Evolutionary conservation across 2,797 vertebrate genomes (phyloP).

Genomic region (Cuniculus paca): DNA sequence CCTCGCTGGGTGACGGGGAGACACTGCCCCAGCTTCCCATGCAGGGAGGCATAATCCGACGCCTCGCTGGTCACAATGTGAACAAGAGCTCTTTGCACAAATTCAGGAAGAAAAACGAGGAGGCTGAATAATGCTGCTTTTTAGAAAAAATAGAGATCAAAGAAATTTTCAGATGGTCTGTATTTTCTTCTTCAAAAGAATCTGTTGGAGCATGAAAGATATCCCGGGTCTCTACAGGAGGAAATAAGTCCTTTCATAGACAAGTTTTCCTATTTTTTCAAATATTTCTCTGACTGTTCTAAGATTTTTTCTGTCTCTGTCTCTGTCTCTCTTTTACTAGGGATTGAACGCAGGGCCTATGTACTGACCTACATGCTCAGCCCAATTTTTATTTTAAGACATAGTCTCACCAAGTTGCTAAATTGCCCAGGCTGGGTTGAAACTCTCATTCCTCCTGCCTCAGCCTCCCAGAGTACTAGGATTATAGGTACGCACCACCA

Average conservation of each 20-base stretch:
- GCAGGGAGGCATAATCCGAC: not conserved
- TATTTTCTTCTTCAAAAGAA: constrained; percentile 59
- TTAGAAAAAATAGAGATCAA: constrained; percentile 43
- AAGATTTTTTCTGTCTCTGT: not conserved
- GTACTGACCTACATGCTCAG: not conserved
- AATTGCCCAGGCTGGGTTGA: not conserved
- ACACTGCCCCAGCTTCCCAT: not conserved
- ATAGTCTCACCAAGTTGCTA: not conserved
- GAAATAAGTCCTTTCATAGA: constrained; percentile 31
- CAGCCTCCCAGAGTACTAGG: not conserved
- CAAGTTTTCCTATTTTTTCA: not conserved
- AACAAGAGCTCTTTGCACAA: not conserved
- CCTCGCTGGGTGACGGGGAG: not conserved
- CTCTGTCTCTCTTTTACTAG: not conserved
- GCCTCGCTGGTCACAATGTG: not conserved
- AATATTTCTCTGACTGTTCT: not conserved
- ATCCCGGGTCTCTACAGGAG: not conserved
- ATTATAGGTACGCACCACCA: not conserved
- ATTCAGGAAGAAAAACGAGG: not conserved
- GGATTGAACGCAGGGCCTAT: not conserved
- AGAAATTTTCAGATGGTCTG: constrained; percentile 18
- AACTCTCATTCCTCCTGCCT: not conserved
- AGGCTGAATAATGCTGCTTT: not conserved
- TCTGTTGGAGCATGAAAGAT: not conserved
- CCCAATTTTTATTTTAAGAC: not conserved